Conservation (phyloP, 2,113 vertebrate genomes). For the Hystrix cristata region DNA sequence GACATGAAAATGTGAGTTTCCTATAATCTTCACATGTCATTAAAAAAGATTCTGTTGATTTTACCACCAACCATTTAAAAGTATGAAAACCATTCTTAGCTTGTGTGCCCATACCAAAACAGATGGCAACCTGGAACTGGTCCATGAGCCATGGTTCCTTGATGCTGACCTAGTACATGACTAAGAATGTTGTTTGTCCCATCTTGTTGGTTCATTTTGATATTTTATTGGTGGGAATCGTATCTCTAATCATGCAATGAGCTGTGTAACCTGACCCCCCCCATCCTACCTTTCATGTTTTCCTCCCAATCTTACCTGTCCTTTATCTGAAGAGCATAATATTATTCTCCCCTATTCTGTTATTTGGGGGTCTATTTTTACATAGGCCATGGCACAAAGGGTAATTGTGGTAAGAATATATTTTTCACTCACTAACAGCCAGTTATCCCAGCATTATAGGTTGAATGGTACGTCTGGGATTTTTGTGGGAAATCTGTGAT, state of each 20-base stretch:
- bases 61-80: not conserved
- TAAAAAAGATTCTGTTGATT: not conserved
- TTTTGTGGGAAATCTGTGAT: not conserved
- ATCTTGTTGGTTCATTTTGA: not conserved
- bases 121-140: not conserved
- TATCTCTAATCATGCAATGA: not conserved
- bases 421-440: not conserved
- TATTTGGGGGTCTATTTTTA: not conserved
- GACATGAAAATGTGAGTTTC: not conserved
- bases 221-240: not conserved
- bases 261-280: not conserved
- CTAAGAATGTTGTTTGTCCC: not conserved
- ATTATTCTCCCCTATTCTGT: conserved; percentile 4
- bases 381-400: not conserved
- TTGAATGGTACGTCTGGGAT: not conserved
- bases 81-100: not conserved
- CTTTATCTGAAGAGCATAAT: not conserved
- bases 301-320: not conserved
- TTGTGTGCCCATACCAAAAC: not conserved
- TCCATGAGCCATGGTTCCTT: not conserved
- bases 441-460: not conserved
- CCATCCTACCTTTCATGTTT: not conserved
- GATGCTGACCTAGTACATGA: too few relatives aligned
- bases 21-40: not conserved
- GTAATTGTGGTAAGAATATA: not conserved